phyloP scores from a whole-genome alignment of 2,888 invertebrate species.

The Watsonalla binaria region DNA sequence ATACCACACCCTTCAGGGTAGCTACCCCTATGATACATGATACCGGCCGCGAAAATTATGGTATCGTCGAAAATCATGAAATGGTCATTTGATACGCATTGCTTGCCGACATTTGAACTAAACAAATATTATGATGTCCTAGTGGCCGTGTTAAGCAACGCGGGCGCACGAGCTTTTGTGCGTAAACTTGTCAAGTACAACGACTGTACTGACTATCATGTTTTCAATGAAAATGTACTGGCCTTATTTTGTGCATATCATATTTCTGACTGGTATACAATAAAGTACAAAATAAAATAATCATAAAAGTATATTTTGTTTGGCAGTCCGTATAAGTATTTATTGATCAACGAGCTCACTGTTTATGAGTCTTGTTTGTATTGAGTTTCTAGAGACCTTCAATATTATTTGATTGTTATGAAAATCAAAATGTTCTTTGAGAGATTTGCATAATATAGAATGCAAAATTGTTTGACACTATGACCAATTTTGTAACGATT shows the following conservation, averaged over 20 bases:
- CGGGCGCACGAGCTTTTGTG: slow-evolving; percentile 35
- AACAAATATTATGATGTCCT: slow-evolving; percentile 22
- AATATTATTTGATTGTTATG: slow-evolving; percentile 18
- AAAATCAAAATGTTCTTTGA: slow-evolving; percentile 17
- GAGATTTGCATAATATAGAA: slow-evolving; percentile 22
- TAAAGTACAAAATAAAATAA: neutral
- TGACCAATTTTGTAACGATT: slow-evolving; percentile 24
- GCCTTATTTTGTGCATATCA: slow-evolving; percentile 24
- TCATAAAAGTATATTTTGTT: neutral
- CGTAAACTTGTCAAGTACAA: slow-evolving; percentile 48
- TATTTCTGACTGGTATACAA: slow-evolving; percentile 5
- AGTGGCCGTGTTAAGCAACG: slow-evolving; percentile 30
- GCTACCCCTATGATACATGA: too few species aligned
- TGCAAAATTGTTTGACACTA: slow-evolving; percentile 21
- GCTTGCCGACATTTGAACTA: slow-evolving; percentile 12
- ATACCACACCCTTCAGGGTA: neutral
- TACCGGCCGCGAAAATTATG: too few species aligned
- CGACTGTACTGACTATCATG: slow-evolving; percentile 35
- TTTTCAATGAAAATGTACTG: slow-evolving; percentile 31
- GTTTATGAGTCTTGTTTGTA: neutral
- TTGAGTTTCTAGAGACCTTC: slow-evolving; percentile 9
- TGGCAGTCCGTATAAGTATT: neutral
- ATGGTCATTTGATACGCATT: neutral
- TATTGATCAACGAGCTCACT: too few species aligned
- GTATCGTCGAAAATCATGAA: too few species aligned